Conservation (phyloP, 1,140 invertebrate species). For the Palaemon carinicauda region DNA sequence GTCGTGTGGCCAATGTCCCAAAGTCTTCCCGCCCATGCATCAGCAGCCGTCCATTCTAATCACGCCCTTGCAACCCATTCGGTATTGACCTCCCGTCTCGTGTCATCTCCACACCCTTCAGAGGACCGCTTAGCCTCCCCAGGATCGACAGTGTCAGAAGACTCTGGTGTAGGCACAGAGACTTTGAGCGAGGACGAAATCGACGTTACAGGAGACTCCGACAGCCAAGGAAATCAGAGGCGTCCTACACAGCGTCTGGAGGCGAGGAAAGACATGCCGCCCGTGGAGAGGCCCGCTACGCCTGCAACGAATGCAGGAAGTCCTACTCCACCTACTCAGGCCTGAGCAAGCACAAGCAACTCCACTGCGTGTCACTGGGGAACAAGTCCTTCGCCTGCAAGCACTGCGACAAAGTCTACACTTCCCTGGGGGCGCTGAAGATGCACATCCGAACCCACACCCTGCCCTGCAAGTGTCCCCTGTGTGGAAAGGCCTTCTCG, state of each 20-base stretch:
- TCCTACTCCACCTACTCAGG: constrained; percentile 96
- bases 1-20: constrained; percentile 35
- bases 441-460: constrained; percentile 96
- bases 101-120: constrained; percentile 16
- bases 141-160: constrained; percentile 50
- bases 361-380: constrained; percentile 86
- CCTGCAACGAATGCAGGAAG: constrained; percentile 91
- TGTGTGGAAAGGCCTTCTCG: constrained; percentile 91
- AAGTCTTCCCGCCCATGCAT: background rate
- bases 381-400: constrained; percentile 96
- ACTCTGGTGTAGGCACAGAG: constrained; percentile 44
- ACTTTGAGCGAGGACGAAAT: constrained; percentile 54
- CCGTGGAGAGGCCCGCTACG: constrained; percentile 70
- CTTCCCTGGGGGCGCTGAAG: constrained; percentile 89
- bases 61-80: constrained; percentile 3
- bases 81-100: background rate
- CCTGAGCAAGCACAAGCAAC: constrained; percentile 93
- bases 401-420: constrained; percentile 94
- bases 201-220: constrained; percentile 36
- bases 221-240: background rate
- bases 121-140: constrained; percentile 49
- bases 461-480: constrained; percentile 86
- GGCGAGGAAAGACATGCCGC: background rate
- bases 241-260: background rate
- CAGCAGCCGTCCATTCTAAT: constrained; percentile 6